Conservation (phyloP, 37 sponge, comb jelly and placozoan genomes). For the Cladorhizidae sp. region DNA sequence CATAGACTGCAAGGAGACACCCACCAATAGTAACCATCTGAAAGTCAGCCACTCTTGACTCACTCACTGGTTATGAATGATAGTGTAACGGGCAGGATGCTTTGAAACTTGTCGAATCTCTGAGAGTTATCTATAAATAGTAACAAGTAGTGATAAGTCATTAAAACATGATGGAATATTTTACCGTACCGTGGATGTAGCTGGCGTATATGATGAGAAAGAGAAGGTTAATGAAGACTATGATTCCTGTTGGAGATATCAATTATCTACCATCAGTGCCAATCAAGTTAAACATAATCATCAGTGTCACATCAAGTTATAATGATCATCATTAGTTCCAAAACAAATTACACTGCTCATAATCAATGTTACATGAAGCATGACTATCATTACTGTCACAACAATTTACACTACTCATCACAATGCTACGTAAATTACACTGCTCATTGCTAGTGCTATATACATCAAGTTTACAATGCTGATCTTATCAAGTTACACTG, state of each 20-base stretch:
- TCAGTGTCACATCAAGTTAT: too few species aligned
- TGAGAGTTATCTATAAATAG: neutral
- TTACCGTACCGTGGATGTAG: constrained; percentile 10
- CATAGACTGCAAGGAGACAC: constrained; percentile 54
- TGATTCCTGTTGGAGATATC: constrained; percentile 25
- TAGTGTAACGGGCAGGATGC: constrained; percentile 34
- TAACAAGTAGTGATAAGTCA: neutral
- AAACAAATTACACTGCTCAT: too few species aligned
- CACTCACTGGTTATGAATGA: constrained; percentile 38
- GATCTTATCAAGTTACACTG: too few species aligned
- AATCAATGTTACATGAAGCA: too few species aligned
- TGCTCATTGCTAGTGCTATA: too few species aligned
- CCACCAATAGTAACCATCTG: neutral
- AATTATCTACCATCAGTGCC: too few species aligned
- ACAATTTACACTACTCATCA: too few species aligned
- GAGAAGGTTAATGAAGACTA: constrained; percentile 41
- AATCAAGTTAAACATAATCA: too few species aligned
- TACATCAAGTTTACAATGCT: too few species aligned
- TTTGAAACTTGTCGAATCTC: neutral
- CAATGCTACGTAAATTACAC: too few species aligned
- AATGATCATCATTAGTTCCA: too few species aligned
- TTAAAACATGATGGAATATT: neutral
- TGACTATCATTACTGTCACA: too few species aligned
- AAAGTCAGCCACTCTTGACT: neutral
- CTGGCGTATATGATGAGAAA: constrained; percentile 41